Base-by-base conservation (phyloP, 2,113 vertebrate genomes). In the Elachura formosa region DNA sequence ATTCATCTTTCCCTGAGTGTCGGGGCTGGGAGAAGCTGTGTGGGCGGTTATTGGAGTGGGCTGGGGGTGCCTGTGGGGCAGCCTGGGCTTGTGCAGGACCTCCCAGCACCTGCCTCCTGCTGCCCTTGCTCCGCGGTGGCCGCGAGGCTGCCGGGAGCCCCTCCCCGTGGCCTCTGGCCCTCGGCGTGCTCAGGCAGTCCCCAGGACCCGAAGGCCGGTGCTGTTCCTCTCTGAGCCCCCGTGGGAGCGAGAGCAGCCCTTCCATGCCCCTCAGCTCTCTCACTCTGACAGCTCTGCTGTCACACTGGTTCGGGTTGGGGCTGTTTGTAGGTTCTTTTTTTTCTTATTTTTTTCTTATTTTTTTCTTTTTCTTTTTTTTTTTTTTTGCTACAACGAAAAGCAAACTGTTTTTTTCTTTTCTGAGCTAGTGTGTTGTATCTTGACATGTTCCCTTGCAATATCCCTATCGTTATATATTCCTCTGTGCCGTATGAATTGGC, bases 381-480 rank as follows among this genome's bases (percentile, higher is more conserved):
- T 96, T 97, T 97, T 98, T 94, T 52, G 63, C 87, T 94, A 68
- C 91, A 80, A 94, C 68, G 25, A 96, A 96, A 95, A 97, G 85
- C 89, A 38, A 96, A 94, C 79, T 95, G 83, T 94, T 96, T 95
- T 91, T 92, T 96, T 96, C 78, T 93, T 98, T 97, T 95, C 91
- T 96, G 91, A 97, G 97, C 97, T 96, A 97, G 97, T 97, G 96
- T 98, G 97, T 97, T 97, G 97, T 98, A 98, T 98, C 98, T 98
- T 98, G 98, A 98, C 98, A 95, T 98, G 97, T 98, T 98, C 98
- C 98, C 98, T 98, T 98, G 98, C 98, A 98, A 98, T 98, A 98
- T 98, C 98, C 98, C 98, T 98, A 98, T 98, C 98, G 98, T 98
- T 99, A 98, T 99, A 98, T 98, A 99, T 99, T 98, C 98, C 99